Evolutionary conservation across 1,140 invertebrate genomes (phyloP), one percentile per base, ranked within the genome.

Genomic region (Steinernema feltiae): DNA sequence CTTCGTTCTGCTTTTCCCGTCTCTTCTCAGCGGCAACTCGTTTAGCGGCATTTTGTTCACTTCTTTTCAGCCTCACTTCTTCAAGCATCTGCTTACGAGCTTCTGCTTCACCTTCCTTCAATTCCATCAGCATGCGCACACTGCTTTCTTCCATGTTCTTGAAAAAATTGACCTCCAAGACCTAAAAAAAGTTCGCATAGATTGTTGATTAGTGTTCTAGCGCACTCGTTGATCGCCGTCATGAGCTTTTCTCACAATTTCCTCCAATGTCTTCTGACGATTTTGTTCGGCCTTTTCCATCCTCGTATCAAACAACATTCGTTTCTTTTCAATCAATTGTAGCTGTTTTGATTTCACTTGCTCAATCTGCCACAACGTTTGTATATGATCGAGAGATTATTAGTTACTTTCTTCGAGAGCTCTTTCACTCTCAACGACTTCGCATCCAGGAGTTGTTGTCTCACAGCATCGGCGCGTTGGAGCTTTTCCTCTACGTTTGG

Each of bases 121-220:
- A 21, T 21, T 63, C 53, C 53, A 63, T 63, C 15, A 63, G 53
- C 53, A 63, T 63, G 7, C 53, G 15, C 2, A 27, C 53, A 21
- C 53, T 63, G 53, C 24, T 63, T 27, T 63, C 53, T 27, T 63
- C 53, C 53, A 63, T 63, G 53, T 63, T 63, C 53, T 63, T 63
- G 53, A 63, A 17, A 21, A 63, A 63, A 27, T 63, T 63, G 24
- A 21, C 53, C 24, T 63, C 53, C 12, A 63, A 27, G 24, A 63
- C 24, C 53, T 63, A 27, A 63, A 63, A 27, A 63, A 17, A 15
- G 15, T 12, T 27, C 7, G 41, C 41, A 12, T 12, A 46, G 7
- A 46, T n/a, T 12, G n/a, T 46, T 46, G 41, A 46, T n/a, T 46
- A 46, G 41, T 46, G n/a, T n/a, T n/a, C n/a, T n/a, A 12, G 41